Evolutionary conservation across 2,888 invertebrate species (phyloP), one percentile per base, ranked within the genome.

Genomic region (Mallateleia sp.): DNA sequence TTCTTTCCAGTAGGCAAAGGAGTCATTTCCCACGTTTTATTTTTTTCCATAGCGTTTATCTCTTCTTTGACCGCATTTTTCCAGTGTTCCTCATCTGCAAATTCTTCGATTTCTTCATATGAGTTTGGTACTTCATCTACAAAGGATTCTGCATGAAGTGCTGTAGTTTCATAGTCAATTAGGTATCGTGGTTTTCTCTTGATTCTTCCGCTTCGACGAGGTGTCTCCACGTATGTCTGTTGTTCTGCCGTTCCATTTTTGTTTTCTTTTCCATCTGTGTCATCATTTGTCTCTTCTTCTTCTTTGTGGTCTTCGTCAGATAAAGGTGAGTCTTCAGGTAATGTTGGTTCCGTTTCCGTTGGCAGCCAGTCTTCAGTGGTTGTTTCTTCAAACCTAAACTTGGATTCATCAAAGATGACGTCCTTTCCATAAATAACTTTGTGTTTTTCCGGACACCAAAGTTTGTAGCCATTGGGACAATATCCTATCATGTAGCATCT

Each of bases 391-490:
- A 62, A 64, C 9, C n/a, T 15, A 60, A 87, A 89, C 42, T 72
- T 71, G 7, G 52, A 66, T 64, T 91, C 91, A 60, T 91, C 88
- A 66, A 92, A 92, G 15, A 90, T 81, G 8, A 90, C 90, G 78
- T 93, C 89, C 74, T 89, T 88, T 22, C 89, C 91, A 24, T 9
- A 45, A 22, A 75, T 45, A 18, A 62, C 15, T 18, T 54, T 64
- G 81, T 15, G 14, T 14, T 24, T 9, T 14, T 25, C 64, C n/a
- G 84, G 88, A 71, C 88, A 67, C 92, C 90, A 93, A 5, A 92
- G 58, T 52, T 85, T 66, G 9, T 88, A 90, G 7, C 89, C 86
- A 42, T 88, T 90, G 1, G 81, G 0, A 38, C 85, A 88, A 56
- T 92, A 91, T 9, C 91, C 91, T 18, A 91, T 62, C 42, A 79